A percentile compares a stretch with the other conserved stretches of the same genome.
Conservation (phyloP, 2,797 vertebrate species). For the Danio jaintianensis region DNA sequence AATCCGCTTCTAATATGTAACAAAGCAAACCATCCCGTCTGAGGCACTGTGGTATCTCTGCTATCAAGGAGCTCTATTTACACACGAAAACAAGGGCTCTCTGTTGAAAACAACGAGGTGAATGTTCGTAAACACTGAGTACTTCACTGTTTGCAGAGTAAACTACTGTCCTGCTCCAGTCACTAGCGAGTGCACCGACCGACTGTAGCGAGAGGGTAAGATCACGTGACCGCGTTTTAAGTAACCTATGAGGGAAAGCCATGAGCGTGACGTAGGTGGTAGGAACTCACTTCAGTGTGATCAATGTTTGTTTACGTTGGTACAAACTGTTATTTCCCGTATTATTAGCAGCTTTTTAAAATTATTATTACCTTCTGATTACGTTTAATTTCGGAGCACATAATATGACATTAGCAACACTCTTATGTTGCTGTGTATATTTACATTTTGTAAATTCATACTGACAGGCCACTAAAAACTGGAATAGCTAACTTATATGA, state of each 20-base stretch:
- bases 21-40: constrained; percentile 28
- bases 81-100: constrained; percentile 1
- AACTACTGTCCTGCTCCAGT: background rate
- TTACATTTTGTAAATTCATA: too few relatives aligned
- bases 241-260: background rate
- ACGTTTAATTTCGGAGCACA: too few relatives aligned
- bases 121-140: background rate
- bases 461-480: too few relatives aligned
- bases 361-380: background rate
- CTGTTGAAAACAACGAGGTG: background rate
- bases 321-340: background rate
- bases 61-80: constrained; percentile 13
- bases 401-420: too few relatives aligned
- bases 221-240: constrained; percentile 44
- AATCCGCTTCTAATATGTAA: background rate
- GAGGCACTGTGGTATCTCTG: background rate
- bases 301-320: background rate
- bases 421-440: too few relatives aligned
- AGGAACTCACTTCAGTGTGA: background rate
- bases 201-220: background rate
- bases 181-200: too few relatives aligned
- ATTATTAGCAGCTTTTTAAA: background rate
- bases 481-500: too few relatives aligned
- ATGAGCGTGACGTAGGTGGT: background rate
- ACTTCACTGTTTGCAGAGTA: background rate